A percentile compares a stretch with the other conserved stretches of the same genome.
phyloP scores from a whole-genome alignment of 2,113 vertebrate species.

The Brevimyrus niger region DNA sequence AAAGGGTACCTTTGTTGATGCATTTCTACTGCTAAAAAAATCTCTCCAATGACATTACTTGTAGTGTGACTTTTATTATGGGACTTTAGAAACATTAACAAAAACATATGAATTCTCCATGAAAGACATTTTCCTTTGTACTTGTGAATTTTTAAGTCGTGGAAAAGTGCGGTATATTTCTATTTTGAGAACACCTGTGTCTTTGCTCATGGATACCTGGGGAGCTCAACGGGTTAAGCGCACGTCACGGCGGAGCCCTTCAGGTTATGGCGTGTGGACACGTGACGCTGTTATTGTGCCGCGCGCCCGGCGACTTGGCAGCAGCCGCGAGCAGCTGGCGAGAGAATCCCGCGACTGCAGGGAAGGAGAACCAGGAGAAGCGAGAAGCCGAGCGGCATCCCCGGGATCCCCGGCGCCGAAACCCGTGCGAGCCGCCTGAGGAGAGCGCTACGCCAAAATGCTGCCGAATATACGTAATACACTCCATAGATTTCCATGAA shows the following conservation, averaged over 20 bases:
- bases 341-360: not conserved
- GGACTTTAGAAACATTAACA: not conserved
- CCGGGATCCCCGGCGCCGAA: not conserved
- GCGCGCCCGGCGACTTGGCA: slow-evolving; percentile 8
- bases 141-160: not conserved
- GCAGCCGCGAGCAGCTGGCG: not conserved
- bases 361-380: not conserved
- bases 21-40: not conserved
- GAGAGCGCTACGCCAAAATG: not conserved
- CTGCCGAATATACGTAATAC: not conserved
- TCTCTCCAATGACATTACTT: not conserved
- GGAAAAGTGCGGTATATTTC: not conserved
- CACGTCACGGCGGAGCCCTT: not conserved
- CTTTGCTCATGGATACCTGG: not conserved
- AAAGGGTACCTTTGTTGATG: not conserved
- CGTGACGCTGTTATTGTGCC: slow-evolving; percentile 30
- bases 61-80: not conserved
- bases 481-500: not conserved
- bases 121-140: not conserved
- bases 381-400: not conserved
- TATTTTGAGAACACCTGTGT: not conserved
- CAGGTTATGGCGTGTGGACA: slow-evolving; percentile 19
- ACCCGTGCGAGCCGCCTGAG: not conserved
- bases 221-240: slow-evolving; percentile 11
- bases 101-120: not conserved